Evolutionary conservation across 1,140 invertebrate species (phyloP).

Genomic region (Drosophila mayri): DNA sequence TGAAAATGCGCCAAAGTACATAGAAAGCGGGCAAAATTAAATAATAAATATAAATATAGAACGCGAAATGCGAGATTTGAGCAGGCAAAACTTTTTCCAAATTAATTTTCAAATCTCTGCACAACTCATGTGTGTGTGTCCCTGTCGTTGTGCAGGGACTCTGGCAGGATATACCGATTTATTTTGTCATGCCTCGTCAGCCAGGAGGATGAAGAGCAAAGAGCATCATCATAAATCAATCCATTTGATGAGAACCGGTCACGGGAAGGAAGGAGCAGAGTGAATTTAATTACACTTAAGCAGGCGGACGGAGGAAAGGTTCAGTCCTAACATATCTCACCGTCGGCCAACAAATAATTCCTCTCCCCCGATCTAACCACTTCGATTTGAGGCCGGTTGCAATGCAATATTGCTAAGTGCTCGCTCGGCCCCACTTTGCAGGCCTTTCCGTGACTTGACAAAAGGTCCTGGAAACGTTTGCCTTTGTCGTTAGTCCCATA

Average conservation of each 20-base stretch:
- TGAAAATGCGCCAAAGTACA: constrained; percentile 73
- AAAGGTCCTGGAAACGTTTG: constrained; percentile 51
- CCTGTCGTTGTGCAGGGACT: constrained; percentile 42
- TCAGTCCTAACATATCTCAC: constrained; percentile 13
- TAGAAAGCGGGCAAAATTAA: constrained; percentile 71
- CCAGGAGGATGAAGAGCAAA: constrained; percentile 17
- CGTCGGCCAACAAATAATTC: constrained; percentile 49
- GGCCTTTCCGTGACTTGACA: constrained; percentile 61
- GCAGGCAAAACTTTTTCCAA: constrained; percentile 64
- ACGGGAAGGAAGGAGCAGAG: constrained; percentile 15
- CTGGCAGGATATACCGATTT: constrained; percentile 50
- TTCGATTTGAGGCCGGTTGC: constrained; percentile 49
- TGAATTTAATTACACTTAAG: constrained; percentile 82
- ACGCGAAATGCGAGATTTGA: constrained; percentile 27
- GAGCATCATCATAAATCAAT: constrained; percentile 80
- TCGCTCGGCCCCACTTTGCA: constrained; percentile 26
- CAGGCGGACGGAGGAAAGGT: constrained; percentile 28
- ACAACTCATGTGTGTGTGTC: constrained; percentile 30
- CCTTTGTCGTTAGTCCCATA: constrained; percentile 41
- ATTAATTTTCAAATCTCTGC: constrained; percentile 67
- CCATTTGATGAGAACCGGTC: constrained; percentile 70
- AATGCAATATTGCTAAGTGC: constrained; percentile 77
- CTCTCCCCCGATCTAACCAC: constrained; percentile 57
- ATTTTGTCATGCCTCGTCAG: constrained; percentile 73
- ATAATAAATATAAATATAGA: constrained; percentile 80